Evolutionary conservation across 1,140 invertebrate species (phyloP).

Genomic region (Apocrypta bakeri): DNA sequence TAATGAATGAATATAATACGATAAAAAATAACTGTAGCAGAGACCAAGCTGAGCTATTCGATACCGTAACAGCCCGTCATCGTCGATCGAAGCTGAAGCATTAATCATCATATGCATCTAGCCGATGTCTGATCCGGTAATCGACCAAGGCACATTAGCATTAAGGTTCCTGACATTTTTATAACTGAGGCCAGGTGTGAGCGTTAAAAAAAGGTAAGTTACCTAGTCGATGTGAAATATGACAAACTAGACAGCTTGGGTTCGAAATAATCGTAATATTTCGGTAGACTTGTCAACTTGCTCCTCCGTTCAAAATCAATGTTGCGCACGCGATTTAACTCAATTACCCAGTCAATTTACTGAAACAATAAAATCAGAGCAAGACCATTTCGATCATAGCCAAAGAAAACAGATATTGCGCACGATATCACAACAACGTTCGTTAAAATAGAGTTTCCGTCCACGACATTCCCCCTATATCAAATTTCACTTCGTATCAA

Average conservation of each 20-base stretch:
- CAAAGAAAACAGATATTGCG: not conserved
- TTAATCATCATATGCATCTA: conserved; percentile 45
- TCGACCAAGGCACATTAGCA: conserved; percentile 40
- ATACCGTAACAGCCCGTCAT: not conserved
- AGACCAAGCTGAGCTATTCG: not conserved
- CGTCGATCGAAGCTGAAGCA: conserved; percentile 2
- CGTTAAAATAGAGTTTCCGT: no score
- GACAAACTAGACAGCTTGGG: not conserved
- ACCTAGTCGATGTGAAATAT: not conserved
- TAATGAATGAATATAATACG: not conserved
- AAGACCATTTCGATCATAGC: no score
- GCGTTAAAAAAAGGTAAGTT: not conserved
- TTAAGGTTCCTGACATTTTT: not conserved
- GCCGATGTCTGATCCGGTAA: conserved; percentile 17
- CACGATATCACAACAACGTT: no score
- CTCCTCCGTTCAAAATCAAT: not conserved
- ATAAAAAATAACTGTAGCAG: not conserved
- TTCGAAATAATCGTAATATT: no score
- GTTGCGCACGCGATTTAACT: not conserved
- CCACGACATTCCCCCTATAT: not conserved
- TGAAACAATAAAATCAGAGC: not conserved
- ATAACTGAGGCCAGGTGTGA: not conserved
- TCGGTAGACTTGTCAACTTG: no score
- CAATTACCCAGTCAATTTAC: not conserved
- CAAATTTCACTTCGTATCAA: not conserved